A percentile compares a stretch with the other conserved stretches of the same genome.
Conservation (phyloP, 2,888 invertebrate genomes). For the Ormia ochracea region DNA sequence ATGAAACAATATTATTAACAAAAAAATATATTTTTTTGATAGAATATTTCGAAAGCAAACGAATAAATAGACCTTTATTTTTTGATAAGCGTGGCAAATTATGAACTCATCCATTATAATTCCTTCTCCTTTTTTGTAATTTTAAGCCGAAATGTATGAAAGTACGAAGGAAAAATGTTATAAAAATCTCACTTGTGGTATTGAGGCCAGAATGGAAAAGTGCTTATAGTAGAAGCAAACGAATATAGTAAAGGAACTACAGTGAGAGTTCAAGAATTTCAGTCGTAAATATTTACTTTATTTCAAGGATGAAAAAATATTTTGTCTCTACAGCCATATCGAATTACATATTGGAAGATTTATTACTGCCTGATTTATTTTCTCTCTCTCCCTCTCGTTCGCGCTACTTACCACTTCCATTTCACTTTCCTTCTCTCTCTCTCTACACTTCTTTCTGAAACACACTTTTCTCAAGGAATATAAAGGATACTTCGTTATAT, state of each 20-base stretch:
- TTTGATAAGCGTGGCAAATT: constrained; percentile 61
- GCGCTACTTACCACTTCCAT: too few relatives aligned
- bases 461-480: neutral
- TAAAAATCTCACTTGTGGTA: neutral
- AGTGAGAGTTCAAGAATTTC: constrained; percentile 25
- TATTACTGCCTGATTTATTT: constrained; percentile 75
- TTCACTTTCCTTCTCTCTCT: too few relatives aligned
- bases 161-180: too few relatives aligned
- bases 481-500: constrained; percentile 7
- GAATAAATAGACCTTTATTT: constrained; percentile 11
- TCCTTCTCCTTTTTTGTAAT: neutral
- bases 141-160: constrained; percentile 1
- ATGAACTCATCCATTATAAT: constrained; percentile 57
- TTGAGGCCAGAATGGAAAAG: neutral
- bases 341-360: constrained; percentile 73
- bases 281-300: constrained; percentile 57
- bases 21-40: neutral
- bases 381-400: constrained; percentile 11
- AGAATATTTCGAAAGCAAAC: neutral
- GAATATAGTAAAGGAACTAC: neutral
- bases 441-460: too few relatives aligned
- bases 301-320: constrained; percentile 54
- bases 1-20: neutral
- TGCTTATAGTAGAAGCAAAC: neutral
- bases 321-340: constrained; percentile 69